Percentiles rank a stretch among this genome's conserved stretches.
These are phyloP conservation scores for Okapia johnstoni DNA, from an alignment of 2,113 vertebrate genomes.

Conservation along the genomic window DNA sequence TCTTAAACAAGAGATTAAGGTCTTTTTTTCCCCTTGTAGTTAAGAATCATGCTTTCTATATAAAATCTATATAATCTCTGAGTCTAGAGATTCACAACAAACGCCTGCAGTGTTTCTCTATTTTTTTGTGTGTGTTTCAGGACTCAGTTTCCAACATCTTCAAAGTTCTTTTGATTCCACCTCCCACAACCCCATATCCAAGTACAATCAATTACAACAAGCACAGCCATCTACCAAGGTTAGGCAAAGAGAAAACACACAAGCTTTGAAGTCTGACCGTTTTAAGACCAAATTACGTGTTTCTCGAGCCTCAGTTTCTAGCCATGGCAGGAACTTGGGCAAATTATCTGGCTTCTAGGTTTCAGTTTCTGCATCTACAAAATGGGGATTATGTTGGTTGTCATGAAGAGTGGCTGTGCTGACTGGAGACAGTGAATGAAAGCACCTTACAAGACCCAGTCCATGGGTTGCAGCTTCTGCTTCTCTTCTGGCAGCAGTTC, in stretches of 20 bases:
- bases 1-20: background rate
- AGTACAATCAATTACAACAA: background rate
- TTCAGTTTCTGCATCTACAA: background rate
- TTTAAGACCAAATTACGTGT: background rate
- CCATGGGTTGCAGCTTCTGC: background rate
- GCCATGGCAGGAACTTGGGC: background rate
- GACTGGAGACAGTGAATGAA: background rate
- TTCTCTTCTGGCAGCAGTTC: background rate
- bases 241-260: background rate
- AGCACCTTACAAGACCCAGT: background rate
- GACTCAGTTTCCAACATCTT: background rate
- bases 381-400: background rate
- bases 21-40: background rate
- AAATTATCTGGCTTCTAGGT: background rate
- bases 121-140: background rate
- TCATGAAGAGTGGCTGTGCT: background rate
- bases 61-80: background rate
- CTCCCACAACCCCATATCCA: background rate
- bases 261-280: background rate
- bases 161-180: background rate
- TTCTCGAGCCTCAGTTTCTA: background rate
- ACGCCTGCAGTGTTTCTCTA: background rate
- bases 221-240: background rate
- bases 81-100: background rate
- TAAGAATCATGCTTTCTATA: background rate